phyloP scores from a whole-genome alignment of 53 echinoderm and acorn worm genomes.

The Crossaster papposus region DNA sequence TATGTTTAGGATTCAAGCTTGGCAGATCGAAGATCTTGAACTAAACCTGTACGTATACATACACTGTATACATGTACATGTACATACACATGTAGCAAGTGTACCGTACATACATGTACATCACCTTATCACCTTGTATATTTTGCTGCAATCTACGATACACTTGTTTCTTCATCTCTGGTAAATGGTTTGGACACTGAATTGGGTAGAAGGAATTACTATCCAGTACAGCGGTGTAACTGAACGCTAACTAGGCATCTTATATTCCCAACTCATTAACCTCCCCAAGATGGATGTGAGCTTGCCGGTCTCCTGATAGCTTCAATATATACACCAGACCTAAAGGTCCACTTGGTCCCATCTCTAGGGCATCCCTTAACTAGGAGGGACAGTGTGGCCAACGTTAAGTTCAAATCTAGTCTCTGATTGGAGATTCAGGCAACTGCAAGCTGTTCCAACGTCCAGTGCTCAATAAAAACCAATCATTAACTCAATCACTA shows the following conservation, averaged over 20 bases:
- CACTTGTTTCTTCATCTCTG: not conserved
- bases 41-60: no score
- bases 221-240: not conserved
- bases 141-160: not conserved
- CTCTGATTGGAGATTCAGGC: conserved; percentile 7
- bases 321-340: conserved; percentile 8
- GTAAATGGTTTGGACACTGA: not conserved
- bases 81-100: not conserved
- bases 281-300: not conserved
- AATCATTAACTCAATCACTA: conserved; percentile 48
- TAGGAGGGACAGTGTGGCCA: not conserved
- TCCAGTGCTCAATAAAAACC: conserved; percentile 44
- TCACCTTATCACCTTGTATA: no score
- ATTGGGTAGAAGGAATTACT: not conserved
- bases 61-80: not conserved
- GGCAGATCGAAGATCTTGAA: no score
- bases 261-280: not conserved
- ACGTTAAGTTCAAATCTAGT: not conserved
- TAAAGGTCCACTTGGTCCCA: not conserved
- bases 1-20: no score
- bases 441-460: conserved; percentile 35
- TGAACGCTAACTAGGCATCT: not conserved
- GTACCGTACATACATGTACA: no score
- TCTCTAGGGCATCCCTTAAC: conserved; percentile 25
- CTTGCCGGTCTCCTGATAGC: not conserved